Evolutionary conservation across 2,888 invertebrate species (phyloP), one percentile per base, ranked within the genome.

Genomic region (Pegoplata infirma): DNA sequence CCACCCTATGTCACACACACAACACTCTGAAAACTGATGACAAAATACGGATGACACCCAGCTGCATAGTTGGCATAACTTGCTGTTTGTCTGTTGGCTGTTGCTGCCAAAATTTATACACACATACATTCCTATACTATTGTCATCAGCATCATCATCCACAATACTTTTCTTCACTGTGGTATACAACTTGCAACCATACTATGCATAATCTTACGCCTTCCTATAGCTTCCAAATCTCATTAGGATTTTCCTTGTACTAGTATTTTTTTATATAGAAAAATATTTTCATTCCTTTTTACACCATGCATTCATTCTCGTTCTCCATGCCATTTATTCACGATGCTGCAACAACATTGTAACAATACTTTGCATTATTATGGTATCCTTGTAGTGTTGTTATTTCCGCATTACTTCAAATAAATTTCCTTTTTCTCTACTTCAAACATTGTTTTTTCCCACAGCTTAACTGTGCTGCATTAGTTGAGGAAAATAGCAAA

Each of bases 1-100:
- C n/a, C n/a, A n/a, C n/a, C n/a, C n/a, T n/a, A n/a, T n/a, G n/a
- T n/a, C n/a, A 47, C 17, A 71, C 51, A 66, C 46, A 44, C 55
- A 68, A 67, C 72, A 77, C 63, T 77, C 56, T 40, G 12, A 74
- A 78, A 73, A 74, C 63, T 68, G 73, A 64, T 64, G 73, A 66
- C 68, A 63, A 64, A 74, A 69, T 73, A 69, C 68, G 64, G 63
- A 78, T 78, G 78, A 78, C 69, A 78, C 74, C 74, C 78, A 74
- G 69, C 78, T 78, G 78, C 66, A 78, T 78, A 74, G 74, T 74
- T 80, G 69, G 78, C 80, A 77, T 77, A 71, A 59, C 69, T 58
- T 55, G 21, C n/a, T 40, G 36, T 40, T n/a, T 32, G 36, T 40
- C 12, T 12, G 10, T 61, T 73, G 68, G 67, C 40, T 53, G 47